Conservation (phyloP, 2,797 vertebrate species). For the Cryptoprocta ferox region DNA sequence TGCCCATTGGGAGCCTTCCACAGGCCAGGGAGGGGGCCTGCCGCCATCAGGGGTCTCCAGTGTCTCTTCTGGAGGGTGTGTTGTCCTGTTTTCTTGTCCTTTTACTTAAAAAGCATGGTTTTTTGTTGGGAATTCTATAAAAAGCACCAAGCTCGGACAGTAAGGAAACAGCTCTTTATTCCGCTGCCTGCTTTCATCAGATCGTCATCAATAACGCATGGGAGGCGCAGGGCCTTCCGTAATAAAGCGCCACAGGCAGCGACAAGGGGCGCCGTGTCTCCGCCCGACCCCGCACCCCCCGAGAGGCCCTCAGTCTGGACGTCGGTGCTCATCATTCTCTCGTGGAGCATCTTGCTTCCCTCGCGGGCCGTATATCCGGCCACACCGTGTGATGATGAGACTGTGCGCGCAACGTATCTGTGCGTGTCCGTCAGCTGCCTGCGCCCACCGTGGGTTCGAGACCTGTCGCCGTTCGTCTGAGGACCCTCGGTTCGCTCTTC, state of each 20-base stretch:
- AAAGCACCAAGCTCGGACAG: not conserved
- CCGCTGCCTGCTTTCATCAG: too few relatives aligned
- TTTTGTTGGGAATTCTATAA: not conserved
- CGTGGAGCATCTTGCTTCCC: accelerated
- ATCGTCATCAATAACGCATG: too few relatives aligned
- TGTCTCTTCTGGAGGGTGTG: not conserved
- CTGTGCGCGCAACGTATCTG: accelerated
- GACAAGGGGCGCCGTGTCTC: accelerated
- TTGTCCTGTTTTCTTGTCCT: not conserved
- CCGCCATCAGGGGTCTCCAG: not conserved
- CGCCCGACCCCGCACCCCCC: not conserved
- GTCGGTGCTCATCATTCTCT: accelerated
- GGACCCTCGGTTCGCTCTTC: not conserved
- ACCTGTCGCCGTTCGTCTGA: accelerated
- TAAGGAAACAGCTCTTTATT: not conserved
- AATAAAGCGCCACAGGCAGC: not conserved
- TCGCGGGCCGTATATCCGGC: not conserved
- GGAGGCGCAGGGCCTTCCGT: not conserved
- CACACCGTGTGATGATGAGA: accelerated
- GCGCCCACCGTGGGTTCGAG: not conserved
- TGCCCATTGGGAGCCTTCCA: not conserved
- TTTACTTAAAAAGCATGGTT: not conserved
- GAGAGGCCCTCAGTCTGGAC: not conserved
- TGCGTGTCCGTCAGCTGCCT: accelerated
- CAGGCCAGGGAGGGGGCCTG: accelerated